phyloP scores from a whole-genome alignment of 1,140 invertebrate genomes.

The Lineus longissimus region DNA sequence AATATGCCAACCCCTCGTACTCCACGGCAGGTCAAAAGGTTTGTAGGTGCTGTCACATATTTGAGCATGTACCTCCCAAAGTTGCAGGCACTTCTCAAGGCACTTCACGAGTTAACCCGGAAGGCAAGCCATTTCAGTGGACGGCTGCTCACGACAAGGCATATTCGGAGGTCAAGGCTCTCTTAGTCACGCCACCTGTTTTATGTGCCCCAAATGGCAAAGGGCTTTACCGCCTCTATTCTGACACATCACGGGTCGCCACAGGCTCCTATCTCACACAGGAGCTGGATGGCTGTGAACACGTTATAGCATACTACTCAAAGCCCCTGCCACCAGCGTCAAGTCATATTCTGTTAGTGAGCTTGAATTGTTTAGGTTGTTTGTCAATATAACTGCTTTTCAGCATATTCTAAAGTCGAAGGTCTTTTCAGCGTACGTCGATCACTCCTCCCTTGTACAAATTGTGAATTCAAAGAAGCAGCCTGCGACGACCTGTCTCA shows the following conservation, averaged over 20 bases:
- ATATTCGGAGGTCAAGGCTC: neutral
- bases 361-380: conserved; percentile 1
- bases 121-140: neutral
- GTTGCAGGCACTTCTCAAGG: neutral
- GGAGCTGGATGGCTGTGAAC: neutral
- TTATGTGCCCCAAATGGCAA: neutral
- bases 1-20: neutral
- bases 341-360: conserved; percentile 2
- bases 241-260: neutral
- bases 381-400: neutral
- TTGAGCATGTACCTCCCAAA: conserved; percentile 1
- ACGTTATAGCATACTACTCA: neutral
- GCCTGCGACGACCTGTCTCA: neutral
- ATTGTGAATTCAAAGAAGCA: neutral
- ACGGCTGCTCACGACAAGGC: neutral
- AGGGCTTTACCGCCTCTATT: neutral
- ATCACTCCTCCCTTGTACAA: neutral
- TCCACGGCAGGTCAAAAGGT: neutral
- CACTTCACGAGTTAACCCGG: neutral
- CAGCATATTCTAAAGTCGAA: neutral
- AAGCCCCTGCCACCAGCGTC: neutral
- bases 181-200: neutral
- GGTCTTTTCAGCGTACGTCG: neutral
- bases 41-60: neutral
- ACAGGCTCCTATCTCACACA: neutral